phyloP scores from a whole-genome alignment of 92 coral and sea anemone genomes.

The Isaurus tuberculatus region DNA sequence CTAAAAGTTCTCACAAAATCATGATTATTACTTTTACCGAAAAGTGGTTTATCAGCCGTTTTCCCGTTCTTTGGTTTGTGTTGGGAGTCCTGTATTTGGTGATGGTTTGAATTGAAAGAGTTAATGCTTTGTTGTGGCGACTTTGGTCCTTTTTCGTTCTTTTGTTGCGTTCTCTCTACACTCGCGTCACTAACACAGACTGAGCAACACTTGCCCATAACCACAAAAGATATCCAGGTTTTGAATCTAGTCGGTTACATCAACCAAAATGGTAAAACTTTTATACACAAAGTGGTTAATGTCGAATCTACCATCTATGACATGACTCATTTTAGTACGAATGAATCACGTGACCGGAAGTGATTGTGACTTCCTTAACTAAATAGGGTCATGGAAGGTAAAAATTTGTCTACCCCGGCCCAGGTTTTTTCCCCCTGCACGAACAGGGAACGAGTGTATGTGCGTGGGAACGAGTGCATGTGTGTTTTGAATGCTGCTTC shows the following conservation, averaged over 20 bases:
- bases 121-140: constrained; percentile 72
- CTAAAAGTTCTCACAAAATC: constrained; percentile 81
- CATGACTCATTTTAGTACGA: constrained; percentile 62
- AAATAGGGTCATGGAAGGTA: not conserved
- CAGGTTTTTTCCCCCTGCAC: too few species aligned
- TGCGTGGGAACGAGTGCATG: too few species aligned
- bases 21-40: constrained; percentile 73
- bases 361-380: constrained; percentile 35
- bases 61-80: constrained; percentile 77
- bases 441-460: too few species aligned
- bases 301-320: constrained; percentile 60
- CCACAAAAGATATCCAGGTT: constrained; percentile 61
- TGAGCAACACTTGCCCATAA: constrained; percentile 96
- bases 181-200: constrained; percentile 80
- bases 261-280: constrained; percentile 17
- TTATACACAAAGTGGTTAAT: constrained; percentile 25
- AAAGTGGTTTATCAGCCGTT: constrained; percentile 74
- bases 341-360: constrained; percentile 93
- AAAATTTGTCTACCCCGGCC: too few species aligned
- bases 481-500: too few species aligned
- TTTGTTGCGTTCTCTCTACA: constrained; percentile 75
- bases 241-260: constrained; percentile 10
- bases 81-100: constrained; percentile 73
- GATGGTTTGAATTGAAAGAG: constrained; percentile 76
- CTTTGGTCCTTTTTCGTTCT: constrained; percentile 31